Evolutionary conservation across 2,113 vertebrate genomes (phyloP), one percentile per base, ranked within the genome.

Genomic region (Aleadryas rufinucha): DNA sequence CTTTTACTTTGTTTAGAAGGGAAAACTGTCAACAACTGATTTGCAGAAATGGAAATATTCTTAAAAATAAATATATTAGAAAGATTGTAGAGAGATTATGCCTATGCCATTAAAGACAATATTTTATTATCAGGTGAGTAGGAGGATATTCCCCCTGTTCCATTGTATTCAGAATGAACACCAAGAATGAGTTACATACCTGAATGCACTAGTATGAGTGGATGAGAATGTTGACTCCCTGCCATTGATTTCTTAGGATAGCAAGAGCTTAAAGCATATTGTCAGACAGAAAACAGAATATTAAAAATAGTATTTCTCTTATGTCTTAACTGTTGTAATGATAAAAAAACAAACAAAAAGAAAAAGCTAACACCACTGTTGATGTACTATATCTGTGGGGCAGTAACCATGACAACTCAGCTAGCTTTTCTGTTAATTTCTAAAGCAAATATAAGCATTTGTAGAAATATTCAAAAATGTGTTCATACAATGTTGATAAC

Each of bases 401-500:
- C 47, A 69, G 89, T 95, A 93, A 81, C 91, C 71, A 93, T 86
- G 85, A 69, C 83, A 91, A 92, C 86, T 87, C 16, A 10, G 27
- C 24, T 61, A 75, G 30, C 5, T 84, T 95, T 87, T 83, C 31
- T 61, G 85, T 84, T 85, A 76, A 71, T 89, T 95, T 91, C 70
- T 89, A 79, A 93, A 91, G 30, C 31, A 96, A 96, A 95, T 75
- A 87, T 9, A 53, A 78, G 37, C 23, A 82, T 91, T 95, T 83
- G 35, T 78, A 92, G 53, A 93, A 81, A 64, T 75, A 81, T 59
- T 84, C 31, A 37, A 92, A 91, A 87, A 87, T 45, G 20, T 76
- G n/a, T 42, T 93, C 54, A 75, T 69, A 88, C 50, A 74, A 76
- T 4, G 5, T 76, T 24, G 12, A 56, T 83, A 96, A 63, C 39